Base-by-base conservation (phyloP, 2,888 invertebrate species). In the Dicranocentrus wangi region DNA sequence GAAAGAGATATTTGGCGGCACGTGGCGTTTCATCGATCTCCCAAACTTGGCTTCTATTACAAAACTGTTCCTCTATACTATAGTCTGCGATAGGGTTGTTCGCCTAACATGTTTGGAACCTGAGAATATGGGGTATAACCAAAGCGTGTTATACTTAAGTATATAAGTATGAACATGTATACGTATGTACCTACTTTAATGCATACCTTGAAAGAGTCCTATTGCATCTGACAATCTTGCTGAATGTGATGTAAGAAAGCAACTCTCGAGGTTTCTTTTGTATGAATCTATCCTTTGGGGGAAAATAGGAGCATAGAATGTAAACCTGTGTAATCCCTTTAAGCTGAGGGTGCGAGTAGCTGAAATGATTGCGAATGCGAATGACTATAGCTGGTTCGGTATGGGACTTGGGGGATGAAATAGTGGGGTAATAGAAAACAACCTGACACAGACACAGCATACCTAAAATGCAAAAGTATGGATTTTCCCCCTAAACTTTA, bases 21-120 rank as follows among this genome's bases (percentile, higher is more conserved):
- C 84, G 84, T 84, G 84, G 81, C 81, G 81, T 84, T 83, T 81
- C 82, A 84, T 84, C 84, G 84, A 84, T 84, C 82, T 83, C 61
- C 55, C 28, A 78, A 75, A 82, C 65, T 82, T 79, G 82, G 78
- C 79, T 82, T 78, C 82, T 69, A 79, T 75, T 73, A 72, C 55
- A 77, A 51, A 70, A 76, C 53, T 63, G 47, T 39, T 13, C 39
- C 13, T 39, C 39, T 13, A 39, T 39, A 39, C 5, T 39, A 1
- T 43, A n/a, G 2, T 43, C 13, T 43, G 43, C 8, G 13, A 39
- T 43, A 43, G 2, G 43, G n/a, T n/a, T n/a, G n/a, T n/a, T n/a
- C n/a, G n/a, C n/a, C n/a, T n/a, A n/a, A n/a, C n/a, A n/a, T n/a
- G n/a, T n/a, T n/a, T n/a, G n/a, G n/a, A n/a, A n/a, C n/a, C n/a